phyloP scores from a whole-genome alignment of 2,113 vertebrate species.

The Callorhinus ursinus region DNA sequence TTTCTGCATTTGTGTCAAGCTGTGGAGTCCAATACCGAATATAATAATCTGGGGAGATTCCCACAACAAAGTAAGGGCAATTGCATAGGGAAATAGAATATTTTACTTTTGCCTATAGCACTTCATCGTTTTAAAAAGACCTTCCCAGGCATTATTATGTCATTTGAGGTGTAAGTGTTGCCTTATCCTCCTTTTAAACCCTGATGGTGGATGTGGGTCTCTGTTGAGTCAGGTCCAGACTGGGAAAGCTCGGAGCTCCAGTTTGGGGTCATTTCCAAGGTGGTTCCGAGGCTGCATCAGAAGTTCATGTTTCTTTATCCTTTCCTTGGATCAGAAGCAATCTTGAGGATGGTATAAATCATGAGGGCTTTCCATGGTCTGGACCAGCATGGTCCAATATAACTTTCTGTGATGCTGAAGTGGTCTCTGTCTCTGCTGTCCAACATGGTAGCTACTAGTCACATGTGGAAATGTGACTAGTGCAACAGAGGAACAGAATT shows the following conservation, averaged over 20 bases:
- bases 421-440: neutral
- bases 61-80: constrained; percentile 44
- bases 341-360: neutral
- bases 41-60: neutral
- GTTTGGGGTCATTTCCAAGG: neutral
- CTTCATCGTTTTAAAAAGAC: constrained; percentile 32
- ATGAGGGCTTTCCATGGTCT: neutral
- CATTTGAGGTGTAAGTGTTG: constrained; percentile 9
- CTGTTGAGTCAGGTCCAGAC: neutral
- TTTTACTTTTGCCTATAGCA: constrained; percentile 31
- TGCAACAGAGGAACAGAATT: neutral
- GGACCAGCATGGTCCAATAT: neutral
- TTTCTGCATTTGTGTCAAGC: constrained; percentile 37
- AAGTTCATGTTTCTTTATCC: constrained; percentile 18
- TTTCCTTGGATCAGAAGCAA: neutral
- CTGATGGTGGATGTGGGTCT: neutral
- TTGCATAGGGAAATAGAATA: neutral
- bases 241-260: neutral
- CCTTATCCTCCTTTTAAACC: neutral
- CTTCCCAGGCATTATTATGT: neutral
- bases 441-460: neutral
- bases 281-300: neutral
- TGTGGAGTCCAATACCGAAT: neutral
- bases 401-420: neutral
- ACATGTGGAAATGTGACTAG: neutral